Evolutionary conservation across 2,113 vertebrate species (phyloP).

Genomic region (Chloebia gouldiae): DNA sequence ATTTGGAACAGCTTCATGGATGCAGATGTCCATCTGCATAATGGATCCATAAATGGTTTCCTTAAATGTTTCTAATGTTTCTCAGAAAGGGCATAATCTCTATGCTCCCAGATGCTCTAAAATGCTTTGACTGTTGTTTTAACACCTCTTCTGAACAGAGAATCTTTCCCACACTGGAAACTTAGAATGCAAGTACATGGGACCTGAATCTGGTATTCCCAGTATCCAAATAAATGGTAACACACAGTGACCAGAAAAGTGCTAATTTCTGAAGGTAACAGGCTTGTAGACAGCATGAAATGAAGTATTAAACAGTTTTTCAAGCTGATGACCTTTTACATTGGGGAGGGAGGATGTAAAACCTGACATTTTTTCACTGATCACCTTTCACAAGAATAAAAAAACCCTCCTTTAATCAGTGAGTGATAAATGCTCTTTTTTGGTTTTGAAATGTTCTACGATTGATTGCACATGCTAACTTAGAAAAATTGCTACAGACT

Average conservation of each 20-base stretch:
- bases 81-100: neutral
- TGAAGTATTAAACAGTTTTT: neutral
- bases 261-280: neutral
- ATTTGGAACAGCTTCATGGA: neutral
- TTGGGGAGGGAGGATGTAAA: neutral
- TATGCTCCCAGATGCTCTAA: neutral
- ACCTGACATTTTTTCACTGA: neutral
- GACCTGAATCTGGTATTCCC: neutral
- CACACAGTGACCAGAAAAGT: neutral
- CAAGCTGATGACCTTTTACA: neutral
- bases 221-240: neutral
- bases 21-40: neutral
- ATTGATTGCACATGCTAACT: neutral
- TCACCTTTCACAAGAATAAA: neutral
- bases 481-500: neutral
- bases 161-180: neutral
- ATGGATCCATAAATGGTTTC: neutral
- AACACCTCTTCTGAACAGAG: neutral
- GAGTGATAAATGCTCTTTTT: neutral
- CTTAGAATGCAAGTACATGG: neutral
- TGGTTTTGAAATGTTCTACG: neutral
- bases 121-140: neutral
- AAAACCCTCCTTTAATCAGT: fast-evolving
- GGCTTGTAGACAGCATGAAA: neutral
- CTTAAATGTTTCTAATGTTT: neutral